phyloP scores from a whole-genome alignment of 2,113 vertebrate species.

The Meriones unguiculatus region DNA sequence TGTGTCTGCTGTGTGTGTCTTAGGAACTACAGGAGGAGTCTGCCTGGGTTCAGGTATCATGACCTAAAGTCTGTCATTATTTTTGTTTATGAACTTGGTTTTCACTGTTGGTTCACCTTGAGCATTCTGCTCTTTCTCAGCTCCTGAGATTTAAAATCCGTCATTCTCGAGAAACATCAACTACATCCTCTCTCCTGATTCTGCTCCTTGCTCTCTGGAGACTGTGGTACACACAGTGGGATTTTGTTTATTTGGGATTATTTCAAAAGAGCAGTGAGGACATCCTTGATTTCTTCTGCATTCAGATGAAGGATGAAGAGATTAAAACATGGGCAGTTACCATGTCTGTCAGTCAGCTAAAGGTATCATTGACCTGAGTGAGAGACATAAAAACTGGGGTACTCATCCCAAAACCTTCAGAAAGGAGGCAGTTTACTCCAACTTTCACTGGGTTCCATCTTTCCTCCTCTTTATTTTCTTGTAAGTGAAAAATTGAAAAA shows the following conservation, averaged over 20 bases:
- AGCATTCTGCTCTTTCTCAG: not conserved
- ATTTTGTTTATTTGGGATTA: not conserved
- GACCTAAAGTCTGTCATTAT: not conserved
- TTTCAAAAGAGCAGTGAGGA: not conserved
- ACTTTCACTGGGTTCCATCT: not conserved
- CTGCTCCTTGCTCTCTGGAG: not conserved
- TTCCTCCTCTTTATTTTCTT: not conserved
- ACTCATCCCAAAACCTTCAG: not conserved
- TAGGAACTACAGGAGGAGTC: not conserved
- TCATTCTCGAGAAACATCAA: not conserved
- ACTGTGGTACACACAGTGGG: not conserved
- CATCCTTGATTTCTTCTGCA: not conserved
- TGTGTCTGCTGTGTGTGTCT: not conserved
- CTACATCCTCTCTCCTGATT: not conserved
- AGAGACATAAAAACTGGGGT: not conserved
- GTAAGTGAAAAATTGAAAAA: not conserved
- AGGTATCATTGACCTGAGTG: not conserved
- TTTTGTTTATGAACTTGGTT: not conserved
- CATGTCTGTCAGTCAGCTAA: too few species aligned
- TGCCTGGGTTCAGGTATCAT: not conserved
- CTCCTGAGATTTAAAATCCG: not conserved
- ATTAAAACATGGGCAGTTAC: not conserved
- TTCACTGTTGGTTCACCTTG: not conserved
- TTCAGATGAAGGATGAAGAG: not conserved
- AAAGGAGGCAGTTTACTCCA: not conserved